phyloP scores from a whole-genome alignment of 2,888 invertebrate species.

The Polyommatus iphigenia region DNA sequence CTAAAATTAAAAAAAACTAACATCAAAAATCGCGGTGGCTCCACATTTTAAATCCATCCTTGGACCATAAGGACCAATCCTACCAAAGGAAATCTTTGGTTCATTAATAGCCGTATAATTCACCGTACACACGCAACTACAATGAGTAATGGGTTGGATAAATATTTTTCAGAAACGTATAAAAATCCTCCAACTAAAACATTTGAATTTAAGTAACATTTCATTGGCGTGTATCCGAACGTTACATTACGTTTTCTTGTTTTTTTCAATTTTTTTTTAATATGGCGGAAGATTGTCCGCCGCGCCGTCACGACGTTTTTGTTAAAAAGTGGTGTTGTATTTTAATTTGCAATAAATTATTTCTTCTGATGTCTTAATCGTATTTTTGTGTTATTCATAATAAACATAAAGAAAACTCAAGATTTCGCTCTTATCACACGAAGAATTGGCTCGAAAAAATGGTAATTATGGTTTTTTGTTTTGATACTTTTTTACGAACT shows the following conservation, averaged over 20 bases:
- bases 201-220: conserved; percentile 26
- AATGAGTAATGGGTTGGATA: no score
- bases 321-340: conserved; percentile 59
- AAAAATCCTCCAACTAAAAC: conserved; percentile 3
- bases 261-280: conserved; percentile 67
- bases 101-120: no score
- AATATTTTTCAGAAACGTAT: no score
- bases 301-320: conserved; percentile 73
- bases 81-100: no score
- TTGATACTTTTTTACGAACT: conserved; percentile 80
- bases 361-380: conserved; percentile 56
- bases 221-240: conserved; percentile 42
- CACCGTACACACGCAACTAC: no score
- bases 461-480: conserved; percentile 82
- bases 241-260: conserved; percentile 43
- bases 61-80: no score
- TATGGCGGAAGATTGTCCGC: conserved; percentile 79
- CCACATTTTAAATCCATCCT: no score
- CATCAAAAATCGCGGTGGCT: no score
- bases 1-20: no score
- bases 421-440: conserved; percentile 43
- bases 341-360: conserved; percentile 52
- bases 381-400: conserved; percentile 42
- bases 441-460: conserved; percentile 65
- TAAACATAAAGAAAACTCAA: conserved; percentile 40